phyloP scores from a whole-genome alignment of 2,113 vertebrate species.

The Pteropus alecto region DNA sequence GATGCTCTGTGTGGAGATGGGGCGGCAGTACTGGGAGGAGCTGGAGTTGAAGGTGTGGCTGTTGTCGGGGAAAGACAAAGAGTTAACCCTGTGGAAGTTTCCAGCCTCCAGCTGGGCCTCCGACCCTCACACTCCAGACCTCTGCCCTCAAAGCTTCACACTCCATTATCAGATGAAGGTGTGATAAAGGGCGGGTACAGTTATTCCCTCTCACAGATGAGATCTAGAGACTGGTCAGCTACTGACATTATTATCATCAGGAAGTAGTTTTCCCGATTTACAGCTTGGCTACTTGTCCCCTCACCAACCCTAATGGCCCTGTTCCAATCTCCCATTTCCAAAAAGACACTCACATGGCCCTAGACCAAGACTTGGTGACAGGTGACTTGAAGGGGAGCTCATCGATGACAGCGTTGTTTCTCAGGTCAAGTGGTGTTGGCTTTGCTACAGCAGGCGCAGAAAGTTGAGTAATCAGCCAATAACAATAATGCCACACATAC shows the following conservation, averaged over 20 bases:
- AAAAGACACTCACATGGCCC: conserved; percentile 90
- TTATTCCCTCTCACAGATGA: neutral
- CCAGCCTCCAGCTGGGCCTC: neutral
- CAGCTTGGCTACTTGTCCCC: neutral
- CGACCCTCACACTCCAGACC: neutral
- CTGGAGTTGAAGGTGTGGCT: conserved; percentile 90
- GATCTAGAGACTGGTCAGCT: neutral
- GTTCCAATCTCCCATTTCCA: neutral
- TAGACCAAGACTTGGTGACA: conserved; percentile 96
- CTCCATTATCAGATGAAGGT: neutral
- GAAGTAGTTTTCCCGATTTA: neutral
- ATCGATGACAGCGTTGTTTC: conserved; percentile 94
- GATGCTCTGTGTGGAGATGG: conserved; percentile 98
- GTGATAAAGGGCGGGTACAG: too few species aligned
- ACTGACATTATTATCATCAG: neutral
- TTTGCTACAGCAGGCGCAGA: conserved; percentile 86
- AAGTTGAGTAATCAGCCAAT: neutral
- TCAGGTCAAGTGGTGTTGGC: conserved; percentile 94
- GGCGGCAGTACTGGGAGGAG: conserved; percentile 93
- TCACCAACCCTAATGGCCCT: neutral
- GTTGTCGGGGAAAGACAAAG: conserved; percentile 27
- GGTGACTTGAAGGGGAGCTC: conserved; percentile 98
- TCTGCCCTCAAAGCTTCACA: neutral
- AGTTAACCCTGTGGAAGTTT: neutral
- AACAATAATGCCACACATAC: neutral